phyloP scores from a whole-genome alignment of 2,888 invertebrate species.

The Phaonia tiefii region DNA sequence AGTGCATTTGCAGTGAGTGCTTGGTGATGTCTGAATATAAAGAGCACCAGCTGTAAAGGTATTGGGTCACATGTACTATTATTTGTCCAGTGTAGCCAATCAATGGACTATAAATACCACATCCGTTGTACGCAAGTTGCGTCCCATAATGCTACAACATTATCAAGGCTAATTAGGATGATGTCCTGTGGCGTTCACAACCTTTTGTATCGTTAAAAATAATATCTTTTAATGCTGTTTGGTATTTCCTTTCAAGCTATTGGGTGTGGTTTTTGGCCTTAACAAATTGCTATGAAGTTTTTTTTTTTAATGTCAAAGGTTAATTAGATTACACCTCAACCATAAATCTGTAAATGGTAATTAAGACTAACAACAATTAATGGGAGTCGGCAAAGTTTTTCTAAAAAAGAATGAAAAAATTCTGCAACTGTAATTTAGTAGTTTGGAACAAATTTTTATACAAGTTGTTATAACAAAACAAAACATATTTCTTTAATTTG shows the following conservation, averaged over 20 bases:
- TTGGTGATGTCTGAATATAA: conserved; percentile 15
- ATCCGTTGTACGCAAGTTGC: neutral
- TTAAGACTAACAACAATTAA: neutral
- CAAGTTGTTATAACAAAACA: too few species aligned
- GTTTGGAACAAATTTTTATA: too few species aligned
- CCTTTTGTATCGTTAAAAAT: too few species aligned
- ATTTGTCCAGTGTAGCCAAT: conserved; percentile 1
- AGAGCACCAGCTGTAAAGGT: neutral
- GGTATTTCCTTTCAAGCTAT: neutral
- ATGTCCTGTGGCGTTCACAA: neutral
- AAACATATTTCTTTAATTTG: too few species aligned
- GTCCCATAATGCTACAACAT: neutral
- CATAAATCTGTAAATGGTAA: neutral
- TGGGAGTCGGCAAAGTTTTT: neutral
- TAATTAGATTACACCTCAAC: conserved; percentile 42
- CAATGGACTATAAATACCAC: conserved; percentile 16
- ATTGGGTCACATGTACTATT: neutral
- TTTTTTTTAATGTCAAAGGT: conserved; percentile 27
- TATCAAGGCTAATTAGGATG: neutral
- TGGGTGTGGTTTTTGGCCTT: conserved; percentile 31
- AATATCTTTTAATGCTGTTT: neutral
- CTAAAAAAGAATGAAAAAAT: neutral
- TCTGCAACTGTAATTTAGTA: too few species aligned
- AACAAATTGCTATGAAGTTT: neutral
- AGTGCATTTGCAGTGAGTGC: neutral